These are phyloP conservation scores for Rhineura floridana DNA, from an alignment of 2,113 vertebrate genomes.

Conservation along the genomic window DNA sequence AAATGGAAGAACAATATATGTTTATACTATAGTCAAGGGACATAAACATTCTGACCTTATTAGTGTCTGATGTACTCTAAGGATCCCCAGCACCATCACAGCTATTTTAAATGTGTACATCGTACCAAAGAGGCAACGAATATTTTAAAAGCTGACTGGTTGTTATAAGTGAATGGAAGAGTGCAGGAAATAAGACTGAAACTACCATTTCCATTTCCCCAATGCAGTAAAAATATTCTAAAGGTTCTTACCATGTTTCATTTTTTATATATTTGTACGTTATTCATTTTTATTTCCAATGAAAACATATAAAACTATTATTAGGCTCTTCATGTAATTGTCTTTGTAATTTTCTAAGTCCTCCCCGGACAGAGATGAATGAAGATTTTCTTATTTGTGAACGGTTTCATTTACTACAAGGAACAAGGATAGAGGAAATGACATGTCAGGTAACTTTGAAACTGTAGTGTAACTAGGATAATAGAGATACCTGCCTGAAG, in stretches of 20 bases:
- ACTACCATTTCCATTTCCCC: constrained; percentile 33
- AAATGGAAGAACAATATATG: not conserved
- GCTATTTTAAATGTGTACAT: constrained; percentile 52
- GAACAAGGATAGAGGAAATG: constrained; percentile 66
- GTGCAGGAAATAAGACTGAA: constrained; percentile 56
- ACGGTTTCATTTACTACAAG: constrained; percentile 59
- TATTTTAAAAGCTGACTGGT: constrained; percentile 62
- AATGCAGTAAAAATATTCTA: constrained; percentile 39
- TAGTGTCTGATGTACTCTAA: constrained; percentile 43
- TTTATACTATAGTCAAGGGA: not conserved
- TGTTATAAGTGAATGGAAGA: constrained; percentile 55
- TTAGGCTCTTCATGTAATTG: constrained; percentile 10
- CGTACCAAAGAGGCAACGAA: constrained; percentile 44
- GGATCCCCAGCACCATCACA: not conserved
- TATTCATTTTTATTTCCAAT: not conserved
- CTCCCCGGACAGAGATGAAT: constrained; percentile 50
- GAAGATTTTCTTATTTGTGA: constrained; percentile 67
- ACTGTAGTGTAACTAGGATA: not conserved
- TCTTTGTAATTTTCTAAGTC: not conserved
- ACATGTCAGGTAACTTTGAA: constrained; percentile 69
- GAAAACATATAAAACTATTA: not conserved
- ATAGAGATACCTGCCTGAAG: not conserved
- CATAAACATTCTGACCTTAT: constrained; percentile 54
- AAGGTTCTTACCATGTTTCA: constrained; percentile 14
- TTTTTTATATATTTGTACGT: not conserved